Base-by-base conservation (phyloP, 1,140 invertebrate species). In the Atta texana region DNA sequence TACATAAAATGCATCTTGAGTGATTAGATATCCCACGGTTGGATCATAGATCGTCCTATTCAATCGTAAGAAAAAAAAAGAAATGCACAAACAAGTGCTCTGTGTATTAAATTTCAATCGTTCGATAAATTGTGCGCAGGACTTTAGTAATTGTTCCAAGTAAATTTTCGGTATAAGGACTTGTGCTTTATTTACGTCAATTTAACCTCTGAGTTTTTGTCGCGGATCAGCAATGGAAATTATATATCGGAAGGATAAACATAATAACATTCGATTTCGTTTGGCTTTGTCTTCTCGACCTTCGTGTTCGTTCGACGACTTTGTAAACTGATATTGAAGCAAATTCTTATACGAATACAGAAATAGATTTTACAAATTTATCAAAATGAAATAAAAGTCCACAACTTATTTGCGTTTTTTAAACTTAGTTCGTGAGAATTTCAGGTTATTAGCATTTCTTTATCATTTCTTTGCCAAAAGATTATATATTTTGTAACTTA, bases 1-100 rank as follows among this genome's bases (percentile, higher is more conserved):
- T 28, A 2, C 1, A 4, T 44, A 57, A 81, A 63, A 74, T 61
- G 39, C 69, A 84, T 75, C 28, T 63, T 10, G 14, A 49, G 24
- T 10, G 80, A 84, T 84, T 75, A 84, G 80, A 84, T 84, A 61
- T 34, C 69, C 8, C 7, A 34, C n/a, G n/a, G 10, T 21, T 51
- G 16, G 39, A 24, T 84, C 28, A 24, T 21, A 34, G 24, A 63
- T 51, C 49, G 28, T 55, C 24, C 21, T 14, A n/a, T 44, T 1
- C 34, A 10, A 21, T 14, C 16, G 34, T 12, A 12, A 39, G 3
- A 12, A 12, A 3, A 66, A 34, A 21, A 44, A 34, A 51, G 4
- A 10, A 24, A 31, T 61, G 57, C 39, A 39, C 21, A 77, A 64
- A 44, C 18, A 16, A 77, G 44, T 49, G 10, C 10, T 49, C 59